Conservation (phyloP, 1,140 invertebrate species). For the Radopholus similis region DNA sequence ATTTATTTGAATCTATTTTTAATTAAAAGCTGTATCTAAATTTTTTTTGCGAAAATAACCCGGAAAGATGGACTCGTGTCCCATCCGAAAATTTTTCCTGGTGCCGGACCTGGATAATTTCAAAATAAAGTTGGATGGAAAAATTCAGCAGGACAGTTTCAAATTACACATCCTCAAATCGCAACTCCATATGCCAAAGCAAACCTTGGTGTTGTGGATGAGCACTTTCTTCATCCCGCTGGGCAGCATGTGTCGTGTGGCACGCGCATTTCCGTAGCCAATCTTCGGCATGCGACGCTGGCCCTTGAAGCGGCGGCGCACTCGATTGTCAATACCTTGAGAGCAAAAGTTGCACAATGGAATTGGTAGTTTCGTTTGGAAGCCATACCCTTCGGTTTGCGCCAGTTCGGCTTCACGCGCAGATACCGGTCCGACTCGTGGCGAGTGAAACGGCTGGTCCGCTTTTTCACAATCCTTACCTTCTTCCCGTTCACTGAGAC, state of each 20-base stretch:
- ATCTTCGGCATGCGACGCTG: slow-evolving; percentile 97
- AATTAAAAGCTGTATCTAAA: too few relatives aligned
- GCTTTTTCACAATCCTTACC: slow-evolving; percentile 50
- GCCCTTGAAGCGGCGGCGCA: slow-evolving; percentile 95
- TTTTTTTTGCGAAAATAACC: too few relatives aligned
- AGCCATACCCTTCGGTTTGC: slow-evolving; percentile 91
- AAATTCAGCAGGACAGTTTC: too few relatives aligned
- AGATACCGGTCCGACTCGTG: slow-evolving; percentile 50
- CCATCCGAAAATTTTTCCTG: too few relatives aligned
- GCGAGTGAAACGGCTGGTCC: slow-evolving; percentile 48
- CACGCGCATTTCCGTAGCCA: slow-evolving; percentile 90
- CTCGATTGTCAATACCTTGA: slow-evolving; percentile 99
- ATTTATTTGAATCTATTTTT: too few relatives aligned
- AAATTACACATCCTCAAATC: too few relatives aligned
- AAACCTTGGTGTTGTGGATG: slow-evolving; percentile 76
- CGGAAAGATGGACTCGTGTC: too few relatives aligned
- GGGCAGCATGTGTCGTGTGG: slow-evolving; percentile 83
- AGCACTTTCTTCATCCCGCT: slow-evolving; percentile 93
- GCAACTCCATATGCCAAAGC: too few relatives aligned
- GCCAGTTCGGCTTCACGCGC: slow-evolving; percentile 71
- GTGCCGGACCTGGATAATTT: too few relatives aligned
- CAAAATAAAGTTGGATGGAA: too few relatives aligned
- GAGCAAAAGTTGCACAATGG: too few relatives aligned
- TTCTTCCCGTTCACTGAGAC: slow-evolving; percentile 45
- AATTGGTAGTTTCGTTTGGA: too few relatives aligned